phyloP scores from a whole-genome alignment of 2,113 vertebrate genomes.

The Calidris pugnax region DNA sequence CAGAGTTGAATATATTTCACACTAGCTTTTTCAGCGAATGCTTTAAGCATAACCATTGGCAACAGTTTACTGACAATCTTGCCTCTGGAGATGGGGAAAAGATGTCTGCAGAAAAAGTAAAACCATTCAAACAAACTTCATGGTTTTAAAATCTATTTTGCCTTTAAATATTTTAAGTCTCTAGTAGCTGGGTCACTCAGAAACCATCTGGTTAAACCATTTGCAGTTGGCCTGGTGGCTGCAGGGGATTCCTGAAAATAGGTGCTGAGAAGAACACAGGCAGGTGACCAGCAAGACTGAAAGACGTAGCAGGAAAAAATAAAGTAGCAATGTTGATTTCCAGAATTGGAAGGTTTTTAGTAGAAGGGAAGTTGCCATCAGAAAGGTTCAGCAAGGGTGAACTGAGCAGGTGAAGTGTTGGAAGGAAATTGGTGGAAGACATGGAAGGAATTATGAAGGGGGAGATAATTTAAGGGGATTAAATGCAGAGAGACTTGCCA shows the following conservation, averaged over 20 bases:
- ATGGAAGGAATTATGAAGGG: not conserved
- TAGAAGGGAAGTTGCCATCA: not conserved
- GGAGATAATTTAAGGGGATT: not conserved
- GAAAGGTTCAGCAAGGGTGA: not conserved
- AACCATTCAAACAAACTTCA: conserved; percentile 36
- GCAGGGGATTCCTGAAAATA: not conserved
- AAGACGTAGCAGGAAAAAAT: not conserved
- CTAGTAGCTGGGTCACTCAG: not conserved
- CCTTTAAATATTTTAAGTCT: not conserved
- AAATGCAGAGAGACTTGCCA: not conserved
- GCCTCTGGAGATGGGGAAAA: conserved; percentile 23
- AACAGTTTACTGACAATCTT: conserved; percentile 56
- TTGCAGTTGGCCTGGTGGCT: not conserved
- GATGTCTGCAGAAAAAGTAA: conserved; percentile 46
- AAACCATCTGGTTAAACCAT: not conserved
- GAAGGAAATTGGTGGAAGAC: not conserved
- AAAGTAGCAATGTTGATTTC: not conserved
- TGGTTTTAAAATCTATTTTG: conserved; percentile 38
- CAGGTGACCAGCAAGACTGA: not conserved
- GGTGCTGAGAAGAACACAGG: not conserved
- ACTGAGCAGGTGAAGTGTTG: not conserved
- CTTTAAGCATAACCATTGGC: conserved; percentile 41
- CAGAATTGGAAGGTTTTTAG: not conserved
- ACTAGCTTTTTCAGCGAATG: conserved; percentile 31
- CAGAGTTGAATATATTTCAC: conserved; percentile 35